Percentiles rank a stretch among this genome's conserved stretches.
Evolutionary conservation across 2,113 vertebrate species (phyloP).

Genomic region (Cathartes aura): DNA sequence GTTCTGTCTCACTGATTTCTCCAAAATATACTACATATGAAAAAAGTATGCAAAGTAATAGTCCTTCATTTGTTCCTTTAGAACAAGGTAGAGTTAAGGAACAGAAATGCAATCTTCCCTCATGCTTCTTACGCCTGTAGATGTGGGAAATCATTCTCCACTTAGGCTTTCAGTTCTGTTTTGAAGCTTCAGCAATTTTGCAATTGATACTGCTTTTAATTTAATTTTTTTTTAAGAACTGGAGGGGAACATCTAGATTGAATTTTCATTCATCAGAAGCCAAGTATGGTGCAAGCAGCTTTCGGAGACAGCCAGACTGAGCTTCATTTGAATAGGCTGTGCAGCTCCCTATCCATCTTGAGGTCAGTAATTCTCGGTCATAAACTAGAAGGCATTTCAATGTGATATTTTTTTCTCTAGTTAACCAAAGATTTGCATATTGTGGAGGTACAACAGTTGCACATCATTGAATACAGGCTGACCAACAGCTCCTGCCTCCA

Average conservation of each 20-base stretch:
- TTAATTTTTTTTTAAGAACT: not conserved
- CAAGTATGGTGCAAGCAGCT: not conserved
- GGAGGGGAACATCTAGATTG: not conserved
- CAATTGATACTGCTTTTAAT: not conserved
- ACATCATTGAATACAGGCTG: not conserved
- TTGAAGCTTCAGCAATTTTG: conserved; percentile 4
- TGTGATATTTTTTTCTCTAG: not conserved
- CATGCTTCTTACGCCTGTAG: not conserved
- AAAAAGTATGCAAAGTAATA: not conserved
- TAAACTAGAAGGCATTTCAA: not conserved
- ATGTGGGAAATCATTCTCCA: not conserved
- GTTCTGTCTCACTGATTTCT: not conserved
- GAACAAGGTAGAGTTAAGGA: not conserved
- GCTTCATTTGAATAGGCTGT: not conserved
- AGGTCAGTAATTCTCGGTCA: not conserved
- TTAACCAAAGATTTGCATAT: not conserved
- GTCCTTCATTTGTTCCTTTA: not conserved
- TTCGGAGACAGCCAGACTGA: not conserved
- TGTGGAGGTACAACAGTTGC: not conserved
- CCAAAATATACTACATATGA: not conserved
- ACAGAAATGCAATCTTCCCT: not conserved
- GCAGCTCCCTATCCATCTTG: not conserved
- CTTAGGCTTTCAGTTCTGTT: not conserved
- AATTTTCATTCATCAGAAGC: conserved; percentile 6
- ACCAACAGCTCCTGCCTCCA: not conserved